These are phyloP conservation scores for Sebastolobus alascanus DNA, from an alignment of 2,797 vertebrate genomes.

Conservation along the genomic window DNA sequence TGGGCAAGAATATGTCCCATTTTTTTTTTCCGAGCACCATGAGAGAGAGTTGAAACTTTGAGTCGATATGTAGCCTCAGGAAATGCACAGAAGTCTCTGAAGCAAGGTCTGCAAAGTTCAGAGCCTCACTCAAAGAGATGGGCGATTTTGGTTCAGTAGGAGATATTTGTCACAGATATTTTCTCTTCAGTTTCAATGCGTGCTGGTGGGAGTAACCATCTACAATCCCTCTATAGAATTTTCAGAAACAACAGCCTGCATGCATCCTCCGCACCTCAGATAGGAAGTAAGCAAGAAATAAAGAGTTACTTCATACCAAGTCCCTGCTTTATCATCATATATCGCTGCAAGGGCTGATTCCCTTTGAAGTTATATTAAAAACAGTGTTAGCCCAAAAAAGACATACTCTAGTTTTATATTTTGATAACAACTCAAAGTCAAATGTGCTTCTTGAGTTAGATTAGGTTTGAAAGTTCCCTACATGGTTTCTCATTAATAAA, in stretches of 20 bases:
- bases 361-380: conserved; percentile 31
- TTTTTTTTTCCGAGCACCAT: conserved; percentile 52
- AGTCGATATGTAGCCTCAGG: conserved; percentile 75
- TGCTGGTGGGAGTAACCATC: conserved; percentile 57
- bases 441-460: conserved; percentile 24
- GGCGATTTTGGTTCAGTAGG: conserved; percentile 61
- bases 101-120: conserved; percentile 75
- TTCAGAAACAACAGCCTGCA: conserved; percentile 35
- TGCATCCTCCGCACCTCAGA: conserved; percentile 41
- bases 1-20: conserved; percentile 64
- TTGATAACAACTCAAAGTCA: background rate
- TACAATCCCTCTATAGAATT: conserved; percentile 29
- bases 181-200: conserved; percentile 49
- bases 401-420: background rate
- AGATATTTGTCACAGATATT: conserved; percentile 70
- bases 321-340: conserved; percentile 11
- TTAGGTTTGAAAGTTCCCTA: conserved; percentile 41
- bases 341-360: background rate
- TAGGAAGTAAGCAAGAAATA: conserved; percentile 30
- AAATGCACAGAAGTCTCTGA: conserved; percentile 66
- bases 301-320: conserved; percentile 13
- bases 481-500: conserved; percentile 60
- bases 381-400: background rate
- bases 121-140: conserved; percentile 63
- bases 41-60: conserved; percentile 67